Conservation (phyloP, 2,888 invertebrate species). For the Nomada fabriciana region DNA sequence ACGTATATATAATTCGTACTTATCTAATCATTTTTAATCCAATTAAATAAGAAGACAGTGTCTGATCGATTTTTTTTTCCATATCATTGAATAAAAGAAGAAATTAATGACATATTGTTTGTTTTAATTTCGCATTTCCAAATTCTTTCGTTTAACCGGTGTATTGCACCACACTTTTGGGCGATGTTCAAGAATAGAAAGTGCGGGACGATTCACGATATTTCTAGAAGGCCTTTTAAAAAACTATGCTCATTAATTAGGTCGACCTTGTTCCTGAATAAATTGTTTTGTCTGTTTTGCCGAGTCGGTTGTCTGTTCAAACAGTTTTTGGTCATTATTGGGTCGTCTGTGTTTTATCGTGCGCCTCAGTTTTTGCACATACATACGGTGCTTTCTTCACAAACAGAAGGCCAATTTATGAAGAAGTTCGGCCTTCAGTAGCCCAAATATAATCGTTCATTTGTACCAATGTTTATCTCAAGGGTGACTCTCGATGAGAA, state of each 20-base stretch:
- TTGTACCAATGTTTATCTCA: not conserved
- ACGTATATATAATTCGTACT: no score
- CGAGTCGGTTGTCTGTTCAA: constrained; percentile 41
- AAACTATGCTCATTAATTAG: constrained; percentile 66
- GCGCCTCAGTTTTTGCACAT: constrained; percentile 10
- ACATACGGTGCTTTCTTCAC: not conserved
- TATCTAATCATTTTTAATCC: no score
- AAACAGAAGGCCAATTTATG: not conserved
- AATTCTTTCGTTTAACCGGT: not conserved
- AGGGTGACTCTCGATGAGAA: not conserved
- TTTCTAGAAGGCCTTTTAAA: constrained; percentile 44
- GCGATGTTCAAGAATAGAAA: not conserved
- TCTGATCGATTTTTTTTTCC: no score
- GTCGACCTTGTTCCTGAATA: constrained; percentile 69
- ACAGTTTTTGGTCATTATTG: constrained; percentile 72
- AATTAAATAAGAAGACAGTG: no score
- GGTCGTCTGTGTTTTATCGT: constrained; percentile 49
- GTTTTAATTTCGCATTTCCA: not conserved
- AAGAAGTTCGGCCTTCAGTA: not conserved
- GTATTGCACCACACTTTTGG: not conserved
- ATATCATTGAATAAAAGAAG: no score
- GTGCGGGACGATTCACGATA: constrained; percentile 14
- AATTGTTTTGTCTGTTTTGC: constrained; percentile 74
- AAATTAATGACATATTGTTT: not conserved
- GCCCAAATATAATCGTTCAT: not conserved